Conservation (phyloP, 2,888 invertebrate genomes). For the Heliothis peltigera region DNA sequence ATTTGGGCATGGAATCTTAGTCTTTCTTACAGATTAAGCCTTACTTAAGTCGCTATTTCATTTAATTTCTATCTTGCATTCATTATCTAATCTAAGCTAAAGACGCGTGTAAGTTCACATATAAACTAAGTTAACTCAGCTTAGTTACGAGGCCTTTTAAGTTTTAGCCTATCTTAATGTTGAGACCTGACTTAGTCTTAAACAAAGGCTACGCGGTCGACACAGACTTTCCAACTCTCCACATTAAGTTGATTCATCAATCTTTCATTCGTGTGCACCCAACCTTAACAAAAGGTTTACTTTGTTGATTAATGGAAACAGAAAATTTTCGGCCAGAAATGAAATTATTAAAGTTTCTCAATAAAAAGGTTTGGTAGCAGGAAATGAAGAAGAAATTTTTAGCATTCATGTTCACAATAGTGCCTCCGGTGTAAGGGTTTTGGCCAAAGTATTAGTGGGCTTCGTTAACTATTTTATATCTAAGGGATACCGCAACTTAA, state of each 20-base stretch:
- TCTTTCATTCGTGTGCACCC: constrained; percentile 60
- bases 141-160: constrained; percentile 47
- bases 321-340: constrained; percentile 24
- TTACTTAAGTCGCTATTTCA: neutral
- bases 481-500: constrained; percentile 8
- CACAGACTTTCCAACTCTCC: constrained; percentile 56
- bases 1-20: too few relatives aligned
- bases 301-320: constrained; percentile 58
- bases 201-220: constrained; percentile 56
- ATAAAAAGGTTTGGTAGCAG: constrained; percentile 12
- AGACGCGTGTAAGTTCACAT: constrained; percentile 8
- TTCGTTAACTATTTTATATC: constrained; percentile 37
- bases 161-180: constrained; percentile 55
- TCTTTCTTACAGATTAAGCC: too few relatives aligned
- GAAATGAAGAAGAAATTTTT: constrained; percentile 31
- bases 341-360: constrained; percentile 16
- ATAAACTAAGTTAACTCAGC: constrained; percentile 21
- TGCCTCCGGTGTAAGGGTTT: constrained; percentile 20
- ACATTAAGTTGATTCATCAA: constrained; percentile 64
- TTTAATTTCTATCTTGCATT: neutral
- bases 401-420: constrained; percentile 21
- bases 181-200: constrained; percentile 53
- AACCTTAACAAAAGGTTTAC: constrained; percentile 52
- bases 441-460: constrained; percentile 22
- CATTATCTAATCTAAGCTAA: constrained; percentile 1